Base-by-base conservation (phyloP, 1,140 invertebrate genomes). In the Pinna nobilis region DNA sequence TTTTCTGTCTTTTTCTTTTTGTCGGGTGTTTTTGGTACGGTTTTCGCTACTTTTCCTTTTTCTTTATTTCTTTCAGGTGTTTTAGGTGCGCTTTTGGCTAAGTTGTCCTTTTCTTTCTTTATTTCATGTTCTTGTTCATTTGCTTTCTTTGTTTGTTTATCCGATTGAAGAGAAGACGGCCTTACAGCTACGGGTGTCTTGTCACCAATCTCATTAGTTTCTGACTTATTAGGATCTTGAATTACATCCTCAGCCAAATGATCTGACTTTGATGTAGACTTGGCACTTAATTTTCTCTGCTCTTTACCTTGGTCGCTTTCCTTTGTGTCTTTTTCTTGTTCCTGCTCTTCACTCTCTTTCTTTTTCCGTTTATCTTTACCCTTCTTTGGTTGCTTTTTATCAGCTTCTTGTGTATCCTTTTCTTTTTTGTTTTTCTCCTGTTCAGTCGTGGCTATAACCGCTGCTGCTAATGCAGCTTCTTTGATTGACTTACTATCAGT, bases 381-480 rank as follows among this genome's bases (percentile, higher is more conserved):
- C 23, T 53, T 25, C 32, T 53, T 23, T 25, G 18, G 3, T 15
- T 23, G 32, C 11, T 25, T 53, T 53, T 53, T 53, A 28, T 32
- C 41, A 30, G 47, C 20, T 33, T 66, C 49, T 23, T 37, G 28
- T 53, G 3, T 20, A 9, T 44, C 23, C 25, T 59, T 20, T 57
- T 68, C 49, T 13, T 57, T 20, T 20, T 41, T 44, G 23, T 41
- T 37, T 30, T 3, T 9, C n/a, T 30, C 28, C 35, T 68, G 18
- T 15, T 59, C 51, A 25, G 23, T 44, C 28, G 53, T 44, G 25
- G 32, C 32, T 30, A 50, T 49, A 18, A 50, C 57, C 18, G 44
- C 61, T 20, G 61, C 61, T 49, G 61, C 25, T 9, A 63, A 25
- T 18, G 61, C 41, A 37, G 68, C 44, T 60, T 60, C 33, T 50